These are phyloP conservation scores for Chlorocebus sabaeus DNA, from an alignment of 2,113 vertebrate species.

Conservation along the genomic window DNA sequence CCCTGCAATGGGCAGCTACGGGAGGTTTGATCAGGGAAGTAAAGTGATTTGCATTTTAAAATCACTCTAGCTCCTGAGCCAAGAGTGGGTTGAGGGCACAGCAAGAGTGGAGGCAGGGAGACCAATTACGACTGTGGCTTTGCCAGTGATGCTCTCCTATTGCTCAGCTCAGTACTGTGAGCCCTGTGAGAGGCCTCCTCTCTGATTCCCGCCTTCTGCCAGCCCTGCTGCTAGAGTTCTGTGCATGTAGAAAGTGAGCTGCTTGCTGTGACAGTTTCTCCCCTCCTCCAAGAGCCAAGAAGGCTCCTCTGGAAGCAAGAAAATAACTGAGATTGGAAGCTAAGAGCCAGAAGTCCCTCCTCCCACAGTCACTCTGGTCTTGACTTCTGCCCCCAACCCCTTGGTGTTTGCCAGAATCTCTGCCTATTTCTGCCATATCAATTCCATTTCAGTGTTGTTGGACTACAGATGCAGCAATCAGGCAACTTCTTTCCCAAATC, in stretches of 20 bases:
- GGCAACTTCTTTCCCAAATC: background rate
- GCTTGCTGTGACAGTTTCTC: background rate
- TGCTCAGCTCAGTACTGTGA: no score
- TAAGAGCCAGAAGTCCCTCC: background rate
- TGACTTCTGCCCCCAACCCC: background rate
- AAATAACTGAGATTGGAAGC: background rate
- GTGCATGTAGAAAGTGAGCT: background rate
- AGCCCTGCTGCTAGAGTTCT: background rate
- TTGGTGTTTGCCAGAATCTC: background rate
- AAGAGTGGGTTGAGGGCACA: background rate
- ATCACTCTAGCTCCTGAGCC: background rate
- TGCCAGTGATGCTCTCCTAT: background rate
- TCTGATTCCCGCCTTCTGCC: background rate
- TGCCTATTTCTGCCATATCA: background rate
- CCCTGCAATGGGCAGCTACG: background rate
- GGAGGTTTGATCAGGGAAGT: no score
- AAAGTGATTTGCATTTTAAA: background rate
- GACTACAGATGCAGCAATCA: background rate
- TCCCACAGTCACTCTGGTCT: background rate
- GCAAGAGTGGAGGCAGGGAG: background rate
- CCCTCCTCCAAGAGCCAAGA: background rate
- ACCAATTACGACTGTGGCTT: background rate
- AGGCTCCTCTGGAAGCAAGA: background rate
- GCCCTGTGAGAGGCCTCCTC: background rate
- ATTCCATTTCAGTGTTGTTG: background rate